Evolutionary conservation across 2,113 vertebrate genomes (phyloP).

Genomic region (Addax nasomaculatus): DNA sequence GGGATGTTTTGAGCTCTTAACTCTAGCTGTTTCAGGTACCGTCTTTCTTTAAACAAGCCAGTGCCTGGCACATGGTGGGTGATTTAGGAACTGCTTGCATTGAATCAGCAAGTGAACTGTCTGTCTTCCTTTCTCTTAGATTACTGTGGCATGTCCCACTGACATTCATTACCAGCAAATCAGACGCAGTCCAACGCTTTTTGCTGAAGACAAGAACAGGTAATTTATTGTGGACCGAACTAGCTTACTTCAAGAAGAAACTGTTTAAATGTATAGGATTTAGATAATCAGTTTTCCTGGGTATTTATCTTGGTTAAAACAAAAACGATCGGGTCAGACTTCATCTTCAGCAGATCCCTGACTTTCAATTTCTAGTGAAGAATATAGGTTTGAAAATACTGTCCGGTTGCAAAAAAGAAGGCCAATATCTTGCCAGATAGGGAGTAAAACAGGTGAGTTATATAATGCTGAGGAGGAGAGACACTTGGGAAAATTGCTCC

Average conservation of each 20-base stretch:
- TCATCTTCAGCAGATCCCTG: not conserved
- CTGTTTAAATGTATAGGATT: not conserved
- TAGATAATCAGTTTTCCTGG: not conserved
- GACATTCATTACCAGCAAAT: constrained; percentile 80
- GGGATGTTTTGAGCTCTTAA: not conserved
- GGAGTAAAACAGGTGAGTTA: not conserved
- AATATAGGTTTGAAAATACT: not conserved
- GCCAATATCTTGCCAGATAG: not conserved
- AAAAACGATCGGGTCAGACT: not conserved
- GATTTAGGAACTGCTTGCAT: not conserved
- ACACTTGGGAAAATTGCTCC: not conserved
- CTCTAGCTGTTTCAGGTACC: not conserved
- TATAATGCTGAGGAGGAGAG: not conserved
- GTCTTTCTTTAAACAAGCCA: not conserved
- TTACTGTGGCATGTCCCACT: constrained; percentile 79
- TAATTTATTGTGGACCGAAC: constrained; percentile 47
- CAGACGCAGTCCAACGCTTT: constrained; percentile 69
- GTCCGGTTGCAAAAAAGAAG: not conserved
- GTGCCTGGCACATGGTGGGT: not conserved
- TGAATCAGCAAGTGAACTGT: not conserved
- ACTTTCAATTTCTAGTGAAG: not conserved
- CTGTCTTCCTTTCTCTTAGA: constrained; percentile 58
- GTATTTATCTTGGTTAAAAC: not conserved
- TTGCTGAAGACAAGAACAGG: constrained; percentile 79
- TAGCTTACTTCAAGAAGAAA: not conserved